A percentile compares a stretch with the other conserved stretches of the same genome.
Conservation (phyloP, 2,888 invertebrate genomes). For the Muschampia plurimacula region DNA sequence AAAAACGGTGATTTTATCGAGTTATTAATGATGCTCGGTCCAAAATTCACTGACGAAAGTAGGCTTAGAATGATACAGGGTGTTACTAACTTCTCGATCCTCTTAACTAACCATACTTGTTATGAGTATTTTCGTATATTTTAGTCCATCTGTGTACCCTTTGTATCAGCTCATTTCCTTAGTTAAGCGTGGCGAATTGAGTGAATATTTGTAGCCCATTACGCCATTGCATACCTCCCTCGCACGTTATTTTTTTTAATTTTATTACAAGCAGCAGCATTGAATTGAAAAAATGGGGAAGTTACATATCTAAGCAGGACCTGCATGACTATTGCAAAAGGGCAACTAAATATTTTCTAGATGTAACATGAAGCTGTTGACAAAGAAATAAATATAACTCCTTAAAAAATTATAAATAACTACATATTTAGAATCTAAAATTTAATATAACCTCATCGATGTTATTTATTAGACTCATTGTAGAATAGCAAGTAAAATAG, state of each 20-base stretch:
- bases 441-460: background rate
- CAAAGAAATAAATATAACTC: background rate
- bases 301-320: background rate
- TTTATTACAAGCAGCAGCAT: background rate
- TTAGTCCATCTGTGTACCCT: background rate
- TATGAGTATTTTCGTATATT: background rate
- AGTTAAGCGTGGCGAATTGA: background rate
- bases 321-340: background rate
- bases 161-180: background rate
- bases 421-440: background rate
- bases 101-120: slow-evolving; percentile 9
- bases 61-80: slow-evolving; percentile 68
- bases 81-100: slow-evolving; percentile 70
- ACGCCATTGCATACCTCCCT: background rate
- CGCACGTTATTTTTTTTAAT: no score
- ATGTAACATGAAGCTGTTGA: background rate
- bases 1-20: background rate
- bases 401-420: background rate
- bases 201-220: background rate
- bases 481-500: background rate
- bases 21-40: background rate
- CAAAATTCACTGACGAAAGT: slow-evolving; percentile 42
- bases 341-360: background rate
- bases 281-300: background rate
- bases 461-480: background rate